phyloP scores from a whole-genome alignment of 2,797 vertebrate genomes.

The Knipowitschia caucasica region DNA sequence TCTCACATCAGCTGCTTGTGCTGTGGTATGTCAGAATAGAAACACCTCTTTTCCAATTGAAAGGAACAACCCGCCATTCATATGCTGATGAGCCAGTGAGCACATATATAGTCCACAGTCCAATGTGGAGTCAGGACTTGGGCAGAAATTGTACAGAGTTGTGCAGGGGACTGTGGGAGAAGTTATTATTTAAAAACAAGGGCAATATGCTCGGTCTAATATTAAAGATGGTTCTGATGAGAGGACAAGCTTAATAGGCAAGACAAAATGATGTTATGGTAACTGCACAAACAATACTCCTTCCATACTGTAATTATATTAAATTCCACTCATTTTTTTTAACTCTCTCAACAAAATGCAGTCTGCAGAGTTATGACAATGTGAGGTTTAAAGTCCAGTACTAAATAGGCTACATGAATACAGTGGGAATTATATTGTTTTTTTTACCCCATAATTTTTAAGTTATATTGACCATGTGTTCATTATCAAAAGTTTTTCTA shows the following conservation, averaged over 20 bases:
- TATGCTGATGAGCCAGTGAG: slow-evolving; percentile 75
- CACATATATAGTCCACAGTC: slow-evolving; percentile 23
- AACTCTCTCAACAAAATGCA: neutral
- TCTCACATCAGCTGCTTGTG: slow-evolving; percentile 41
- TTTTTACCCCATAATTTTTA: too few relatives aligned
- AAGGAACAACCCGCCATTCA: slow-evolving; percentile 55
- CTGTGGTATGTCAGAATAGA: slow-evolving; percentile 32
- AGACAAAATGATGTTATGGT: neutral
- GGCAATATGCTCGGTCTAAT: too few relatives aligned
- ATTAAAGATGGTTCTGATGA: neutral
- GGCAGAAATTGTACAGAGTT: slow-evolving; percentile 15
- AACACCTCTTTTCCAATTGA: slow-evolving; percentile 40
- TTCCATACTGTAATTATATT: neutral
- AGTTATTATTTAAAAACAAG: too few relatives aligned
- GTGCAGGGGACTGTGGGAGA: neutral
- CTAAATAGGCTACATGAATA: too few relatives aligned
- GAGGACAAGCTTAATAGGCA: neutral
- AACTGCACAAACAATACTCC: neutral
- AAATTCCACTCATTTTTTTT: neutral
- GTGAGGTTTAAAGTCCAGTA: too few relatives aligned
- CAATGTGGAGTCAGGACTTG: slow-evolving; percentile 21
- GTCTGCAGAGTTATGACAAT: neutral
- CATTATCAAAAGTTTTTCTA: too few relatives aligned
- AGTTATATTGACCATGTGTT: too few relatives aligned
- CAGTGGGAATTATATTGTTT: too few relatives aligned